phyloP scores from a whole-genome alignment of 2,888 invertebrate genomes.

The Harpagoxenus sublaevis region DNA sequence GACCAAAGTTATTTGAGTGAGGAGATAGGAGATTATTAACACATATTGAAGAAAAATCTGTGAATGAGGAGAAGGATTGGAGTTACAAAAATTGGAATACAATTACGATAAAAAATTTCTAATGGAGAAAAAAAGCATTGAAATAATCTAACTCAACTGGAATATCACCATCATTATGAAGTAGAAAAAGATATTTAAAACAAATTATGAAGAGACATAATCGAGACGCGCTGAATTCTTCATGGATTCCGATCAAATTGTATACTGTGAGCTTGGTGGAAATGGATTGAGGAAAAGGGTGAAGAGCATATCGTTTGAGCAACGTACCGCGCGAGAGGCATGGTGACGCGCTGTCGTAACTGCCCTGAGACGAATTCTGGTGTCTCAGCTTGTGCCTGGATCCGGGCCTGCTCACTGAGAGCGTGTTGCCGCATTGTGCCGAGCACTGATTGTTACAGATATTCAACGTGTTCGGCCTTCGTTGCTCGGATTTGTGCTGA shows the following conservation, averaged over 20 bases:
- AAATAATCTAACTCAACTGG: not conserved
- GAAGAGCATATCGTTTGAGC: not conserved
- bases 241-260: not conserved
- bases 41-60: not conserved
- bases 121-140: not conserved
- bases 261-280: not conserved
- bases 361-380: constrained; percentile 86
- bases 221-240: not conserved
- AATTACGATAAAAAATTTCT: not conserved
- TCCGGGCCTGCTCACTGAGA: constrained; percentile 81
- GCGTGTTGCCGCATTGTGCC: constrained; percentile 80
- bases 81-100: too few relatives aligned
- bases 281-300: not conserved
- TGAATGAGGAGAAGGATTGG: not conserved
- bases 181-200: not conserved
- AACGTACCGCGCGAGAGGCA: constrained; percentile 87
- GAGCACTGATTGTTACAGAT: constrained; percentile 83
- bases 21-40: not conserved
- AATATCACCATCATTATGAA: not conserved
- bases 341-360: constrained; percentile 85
- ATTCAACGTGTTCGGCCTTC: constrained; percentile 81
- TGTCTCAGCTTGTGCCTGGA: constrained; percentile 85
- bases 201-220: not conserved
- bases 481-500: constrained; percentile 81
- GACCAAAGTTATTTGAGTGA: not conserved